A percentile compares a stretch with the other conserved stretches of the same genome.
Conservation (phyloP, 2,888 invertebrate species). For the Hyppa rectilinea region DNA sequence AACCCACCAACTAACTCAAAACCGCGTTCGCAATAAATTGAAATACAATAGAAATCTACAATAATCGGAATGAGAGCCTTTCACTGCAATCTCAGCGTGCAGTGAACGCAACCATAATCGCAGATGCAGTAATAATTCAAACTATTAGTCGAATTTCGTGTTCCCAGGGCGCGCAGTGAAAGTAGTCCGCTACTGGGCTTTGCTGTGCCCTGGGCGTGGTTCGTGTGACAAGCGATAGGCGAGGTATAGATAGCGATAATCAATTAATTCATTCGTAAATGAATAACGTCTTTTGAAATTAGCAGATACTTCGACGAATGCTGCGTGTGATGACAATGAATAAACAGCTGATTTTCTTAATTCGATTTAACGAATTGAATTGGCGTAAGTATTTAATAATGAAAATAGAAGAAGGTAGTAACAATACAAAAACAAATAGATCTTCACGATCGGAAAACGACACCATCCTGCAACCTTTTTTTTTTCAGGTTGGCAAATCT, state of each 20-base stretch:
- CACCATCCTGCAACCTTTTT: no score
- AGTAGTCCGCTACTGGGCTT: conserved; percentile 89
- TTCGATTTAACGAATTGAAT: background rate
- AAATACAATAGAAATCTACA: conserved; percentile 69
- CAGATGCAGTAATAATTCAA: conserved; percentile 84
- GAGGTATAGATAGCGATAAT: conserved; percentile 4
- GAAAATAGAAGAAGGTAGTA: background rate
- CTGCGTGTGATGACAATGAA: background rate
- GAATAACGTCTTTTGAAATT: background rate
- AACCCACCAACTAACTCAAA: conserved; percentile 3
- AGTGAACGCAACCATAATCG: conserved; percentile 68
- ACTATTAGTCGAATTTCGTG: conserved; percentile 90
- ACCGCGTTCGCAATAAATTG: conserved; percentile 50
- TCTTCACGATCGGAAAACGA: background rate
- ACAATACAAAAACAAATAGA: background rate
- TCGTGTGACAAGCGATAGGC: conserved; percentile 60
- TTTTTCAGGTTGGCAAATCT: no score
- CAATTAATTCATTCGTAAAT: background rate
- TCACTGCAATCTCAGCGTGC: conserved; percentile 73
- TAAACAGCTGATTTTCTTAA: background rate
- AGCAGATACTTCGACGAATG: background rate
- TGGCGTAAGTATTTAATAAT: background rate
- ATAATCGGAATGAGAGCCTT: conserved; percentile 70
- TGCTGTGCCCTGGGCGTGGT: conserved; percentile 68
- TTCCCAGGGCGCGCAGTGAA: conserved; percentile 85